Evolutionary conservation across 2,797 vertebrate species (phyloP).

Genomic region (Phalanger gymnotis): DNA sequence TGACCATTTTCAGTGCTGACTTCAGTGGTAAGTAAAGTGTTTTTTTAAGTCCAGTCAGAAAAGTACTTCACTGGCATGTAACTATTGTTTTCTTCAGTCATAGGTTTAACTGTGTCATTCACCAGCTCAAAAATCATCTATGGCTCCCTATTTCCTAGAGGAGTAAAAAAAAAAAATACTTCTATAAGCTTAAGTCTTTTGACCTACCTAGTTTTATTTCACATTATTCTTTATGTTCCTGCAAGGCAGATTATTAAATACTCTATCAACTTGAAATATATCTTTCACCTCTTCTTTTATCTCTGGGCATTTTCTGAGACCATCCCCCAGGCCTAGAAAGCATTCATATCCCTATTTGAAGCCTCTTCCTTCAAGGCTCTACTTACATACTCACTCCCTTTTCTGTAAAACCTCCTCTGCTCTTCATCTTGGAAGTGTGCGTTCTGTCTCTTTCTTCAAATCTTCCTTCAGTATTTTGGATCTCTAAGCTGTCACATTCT

Average conservation of each 20-base stretch:
- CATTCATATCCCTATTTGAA: background rate
- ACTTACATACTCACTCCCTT: background rate
- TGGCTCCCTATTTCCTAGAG: background rate
- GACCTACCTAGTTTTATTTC: background rate
- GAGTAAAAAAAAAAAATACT: background rate
- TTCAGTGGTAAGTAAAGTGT: background rate
- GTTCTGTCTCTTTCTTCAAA: background rate
- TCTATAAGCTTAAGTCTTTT: background rate
- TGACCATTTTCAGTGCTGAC: background rate
- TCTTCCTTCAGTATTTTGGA: too few species aligned
- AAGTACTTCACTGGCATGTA: background rate
- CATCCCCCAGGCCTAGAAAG: background rate
- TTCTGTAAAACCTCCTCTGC: background rate
- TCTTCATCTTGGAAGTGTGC: background rate
- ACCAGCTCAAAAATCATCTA: background rate
- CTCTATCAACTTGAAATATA: background rate
- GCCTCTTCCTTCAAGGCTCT: background rate
- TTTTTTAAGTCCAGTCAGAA: background rate
- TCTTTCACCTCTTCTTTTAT: background rate
- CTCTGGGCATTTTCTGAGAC: background rate
- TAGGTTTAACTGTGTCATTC: background rate
- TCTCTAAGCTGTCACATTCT: background rate
- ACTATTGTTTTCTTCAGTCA: background rate
- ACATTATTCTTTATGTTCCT: background rate
- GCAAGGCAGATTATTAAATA: background rate